These are phyloP conservation scores for Crocidura indochinensis DNA, from an alignment of 2,797 vertebrate genomes.

Conservation along the genomic window DNA sequence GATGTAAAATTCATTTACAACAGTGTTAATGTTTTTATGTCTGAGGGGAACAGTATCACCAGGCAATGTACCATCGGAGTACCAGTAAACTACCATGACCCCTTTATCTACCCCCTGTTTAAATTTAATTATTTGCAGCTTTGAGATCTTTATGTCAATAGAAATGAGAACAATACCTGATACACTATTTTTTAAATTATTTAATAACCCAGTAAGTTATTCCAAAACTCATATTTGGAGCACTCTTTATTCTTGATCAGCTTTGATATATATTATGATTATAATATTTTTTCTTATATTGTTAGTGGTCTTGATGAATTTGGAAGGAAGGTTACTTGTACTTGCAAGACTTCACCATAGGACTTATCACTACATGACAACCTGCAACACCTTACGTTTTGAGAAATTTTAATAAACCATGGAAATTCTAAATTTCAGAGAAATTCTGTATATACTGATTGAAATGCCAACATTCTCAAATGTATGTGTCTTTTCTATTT, in stretches of 20 bases:
- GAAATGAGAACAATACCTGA: not conserved
- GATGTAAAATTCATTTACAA: too few relatives aligned
- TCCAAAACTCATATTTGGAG: not conserved
- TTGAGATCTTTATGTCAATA: not conserved
- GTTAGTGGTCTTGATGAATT: too few relatives aligned
- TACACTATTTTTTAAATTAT: conserved; percentile 13
- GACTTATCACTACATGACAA: not conserved
- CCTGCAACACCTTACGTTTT: not conserved
- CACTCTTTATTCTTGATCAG: conserved; percentile 21
- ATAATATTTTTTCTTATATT: not conserved
- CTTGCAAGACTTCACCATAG: not conserved
- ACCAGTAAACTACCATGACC: too few relatives aligned
- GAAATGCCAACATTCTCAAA: not conserved
- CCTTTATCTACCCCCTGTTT: too few relatives aligned
- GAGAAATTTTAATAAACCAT: not conserved
- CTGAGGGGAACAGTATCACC: too few relatives aligned
- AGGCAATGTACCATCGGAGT: too few relatives aligned
- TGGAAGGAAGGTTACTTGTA: not conserved
- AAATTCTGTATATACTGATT: not conserved
- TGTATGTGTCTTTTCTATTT: not conserved
- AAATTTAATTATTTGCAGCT: not conserved
- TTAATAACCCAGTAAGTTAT: not conserved
- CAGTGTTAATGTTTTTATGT: too few relatives aligned
- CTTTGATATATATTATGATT: not conserved
- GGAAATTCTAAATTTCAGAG: not conserved